phyloP scores from a whole-genome alignment of 2,113 vertebrate species.

The Elaphurus davidianus region DNA sequence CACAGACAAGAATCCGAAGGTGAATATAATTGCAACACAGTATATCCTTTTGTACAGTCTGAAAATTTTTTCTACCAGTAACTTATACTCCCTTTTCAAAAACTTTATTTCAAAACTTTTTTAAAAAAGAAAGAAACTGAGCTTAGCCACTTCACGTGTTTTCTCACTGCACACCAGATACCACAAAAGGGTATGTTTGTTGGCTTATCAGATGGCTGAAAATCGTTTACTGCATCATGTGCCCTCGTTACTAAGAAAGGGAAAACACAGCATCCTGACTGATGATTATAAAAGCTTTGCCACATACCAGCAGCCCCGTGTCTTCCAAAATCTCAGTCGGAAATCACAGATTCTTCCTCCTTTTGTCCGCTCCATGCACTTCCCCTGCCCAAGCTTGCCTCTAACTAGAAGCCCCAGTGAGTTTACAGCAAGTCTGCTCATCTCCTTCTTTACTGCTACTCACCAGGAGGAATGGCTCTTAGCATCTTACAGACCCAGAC shows the following conservation, averaged over 20 bases:
- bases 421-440: not conserved
- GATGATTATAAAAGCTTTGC: not conserved
- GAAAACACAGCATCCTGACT: not conserved
- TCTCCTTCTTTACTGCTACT: not conserved
- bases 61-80: not conserved
- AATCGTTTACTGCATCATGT: not conserved
- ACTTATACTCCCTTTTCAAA: not conserved
- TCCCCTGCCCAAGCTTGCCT: not conserved
- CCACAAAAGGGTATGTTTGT: not conserved
- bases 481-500: not conserved
- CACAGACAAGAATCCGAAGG: not conserved
- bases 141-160: not conserved
- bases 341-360: constrained; percentile 10
- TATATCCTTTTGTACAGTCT: not conserved
- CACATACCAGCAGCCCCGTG: not conserved
- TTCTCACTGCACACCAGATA: not conserved
- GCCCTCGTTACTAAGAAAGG: not conserved
- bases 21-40: not conserved
- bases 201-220: not conserved
- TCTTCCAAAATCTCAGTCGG: not conserved
- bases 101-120: not conserved
- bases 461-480: not conserved
- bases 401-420: not conserved
- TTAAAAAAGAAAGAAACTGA: not conserved
- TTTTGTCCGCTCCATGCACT: not conserved